Percentiles rank a stretch among this genome's conserved stretches.
These are phyloP conservation scores for Capitella teleta DNA, from an alignment of 1,140 invertebrate species.

Conservation along the genomic window DNA sequence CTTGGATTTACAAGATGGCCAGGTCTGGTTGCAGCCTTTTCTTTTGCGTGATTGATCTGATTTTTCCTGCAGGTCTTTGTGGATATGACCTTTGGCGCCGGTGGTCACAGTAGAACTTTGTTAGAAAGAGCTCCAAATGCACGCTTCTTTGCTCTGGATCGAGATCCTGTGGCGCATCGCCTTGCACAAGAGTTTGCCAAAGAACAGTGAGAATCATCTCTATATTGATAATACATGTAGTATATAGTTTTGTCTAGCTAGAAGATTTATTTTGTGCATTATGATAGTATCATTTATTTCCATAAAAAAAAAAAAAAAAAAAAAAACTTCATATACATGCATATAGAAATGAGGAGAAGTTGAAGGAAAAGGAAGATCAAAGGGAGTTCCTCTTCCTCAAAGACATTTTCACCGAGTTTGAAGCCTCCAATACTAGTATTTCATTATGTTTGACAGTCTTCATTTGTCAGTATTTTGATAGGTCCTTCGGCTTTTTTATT, in stretches of 20 bases:
- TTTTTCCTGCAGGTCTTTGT: conserved; percentile 16
- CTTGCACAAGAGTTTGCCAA: conserved; percentile 46
- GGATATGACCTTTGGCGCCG: conserved; percentile 73
- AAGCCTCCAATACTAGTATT: too few relatives aligned
- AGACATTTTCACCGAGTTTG: too few relatives aligned
- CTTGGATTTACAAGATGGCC: too few relatives aligned
- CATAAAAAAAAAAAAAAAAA: not conserved
- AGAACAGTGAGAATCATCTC: conserved; percentile 4
- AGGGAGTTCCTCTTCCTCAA: too few relatives aligned
- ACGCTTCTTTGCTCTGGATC: conserved; percentile 68
- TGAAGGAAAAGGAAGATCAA: too few relatives aligned
- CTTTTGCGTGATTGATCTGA: too few relatives aligned
- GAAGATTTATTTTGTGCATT: not conserved
- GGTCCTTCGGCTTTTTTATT: not conserved
- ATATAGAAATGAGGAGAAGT: too few relatives aligned
- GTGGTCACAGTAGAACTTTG: conserved; percentile 67
- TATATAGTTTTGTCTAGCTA: not conserved
- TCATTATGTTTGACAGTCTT: too few relatives aligned
- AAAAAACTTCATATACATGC: too few relatives aligned
- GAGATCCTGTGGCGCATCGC: conserved; percentile 68
- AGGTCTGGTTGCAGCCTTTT: too few relatives aligned
- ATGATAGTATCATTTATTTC: not conserved
- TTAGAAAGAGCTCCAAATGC: conserved; percentile 47
- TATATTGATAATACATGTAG: not conserved
- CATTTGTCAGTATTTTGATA: not conserved